phyloP scores from a whole-genome alignment of 2,797 vertebrate genomes.

The Halcyon smyrnensis region DNA sequence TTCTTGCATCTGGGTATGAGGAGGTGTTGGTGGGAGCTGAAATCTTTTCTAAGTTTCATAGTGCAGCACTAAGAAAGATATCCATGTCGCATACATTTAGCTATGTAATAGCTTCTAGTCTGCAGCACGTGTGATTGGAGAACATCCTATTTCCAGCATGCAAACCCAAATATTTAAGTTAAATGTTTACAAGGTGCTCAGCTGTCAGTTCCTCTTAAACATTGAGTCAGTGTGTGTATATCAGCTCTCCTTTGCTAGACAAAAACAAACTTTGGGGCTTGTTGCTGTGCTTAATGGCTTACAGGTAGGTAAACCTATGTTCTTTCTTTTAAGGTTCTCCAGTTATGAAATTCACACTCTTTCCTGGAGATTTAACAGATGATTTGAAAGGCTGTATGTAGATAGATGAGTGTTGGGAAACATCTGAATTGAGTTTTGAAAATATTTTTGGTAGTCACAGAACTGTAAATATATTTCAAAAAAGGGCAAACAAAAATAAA shows the following conservation, averaged over 20 bases:
- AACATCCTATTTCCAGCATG: background rate
- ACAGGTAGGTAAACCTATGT: background rate
- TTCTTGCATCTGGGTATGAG: background rate
- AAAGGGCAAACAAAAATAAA: background rate
- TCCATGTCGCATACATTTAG: background rate
- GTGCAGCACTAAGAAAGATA: background rate
- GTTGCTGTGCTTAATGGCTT: background rate
- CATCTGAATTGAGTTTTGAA: background rate
- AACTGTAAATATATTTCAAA: background rate
- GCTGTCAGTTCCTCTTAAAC: background rate
- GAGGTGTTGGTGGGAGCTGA: too few species aligned
- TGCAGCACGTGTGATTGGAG: background rate
- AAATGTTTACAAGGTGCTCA: background rate
- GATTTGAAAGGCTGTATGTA: background rate
- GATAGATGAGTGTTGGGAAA: background rate
- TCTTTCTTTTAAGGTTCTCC: background rate
- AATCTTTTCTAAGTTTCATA: too few species aligned
- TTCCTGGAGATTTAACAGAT: background rate
- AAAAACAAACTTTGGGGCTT: background rate
- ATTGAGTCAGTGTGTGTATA: background rate
- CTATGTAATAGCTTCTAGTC: background rate
- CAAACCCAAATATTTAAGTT: background rate
- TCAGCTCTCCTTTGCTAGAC: background rate
- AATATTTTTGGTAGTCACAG: background rate
- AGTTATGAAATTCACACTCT: background rate